Base-by-base conservation (phyloP, 1,140 invertebrate genomes). In the Sitobion miscanthi region DNA sequence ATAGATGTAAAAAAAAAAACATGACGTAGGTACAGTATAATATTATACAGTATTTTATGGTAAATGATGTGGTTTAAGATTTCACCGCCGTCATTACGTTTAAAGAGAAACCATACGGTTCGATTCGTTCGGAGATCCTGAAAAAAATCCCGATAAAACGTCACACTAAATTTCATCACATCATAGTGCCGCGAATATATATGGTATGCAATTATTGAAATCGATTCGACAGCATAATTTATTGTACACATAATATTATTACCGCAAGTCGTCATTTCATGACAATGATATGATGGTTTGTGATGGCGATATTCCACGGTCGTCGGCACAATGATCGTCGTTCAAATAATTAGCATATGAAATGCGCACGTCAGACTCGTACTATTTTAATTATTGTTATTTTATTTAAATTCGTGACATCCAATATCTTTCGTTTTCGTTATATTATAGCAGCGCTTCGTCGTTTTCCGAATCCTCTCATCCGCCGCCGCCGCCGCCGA, bases 341-440 rank as follows among this genome's bases (percentile, higher is more conserved):
- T 47, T 47, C n/a, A 1, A 35, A 91, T 83, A 49, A 91, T 91
- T 91, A 91, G 69, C 90, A 91, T 91, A 91, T 83, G 47, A 91
- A 91, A 91, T 38, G 45, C 49, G 77, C 69, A 21, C 17, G 42
- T 77, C n/a, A 54, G n/a, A 35, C 8, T 21, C 3, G 35, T 54
- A n/a, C 20, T 54, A 35, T n/a, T 91, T 91, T 91, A 91, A 82
- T 91, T 77, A 77, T 91, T 77, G 77, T 82, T 52, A 83, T 91
- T 91, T 91, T 91, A 91, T 91, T 91, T 91, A 91, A 91, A 91
- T 91, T 82, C 90, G 14, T 30, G 77, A 91, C 90, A 91, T 25
- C 69, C 69, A 83, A 91, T 91, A 91, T 35, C 45, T 77, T 91
- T 91, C 62, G n/a, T 62, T 91, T 83, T 77, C 42, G n/a, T 91